Conservation (phyloP, 2,888 invertebrate species). For the Blera fallax region DNA sequence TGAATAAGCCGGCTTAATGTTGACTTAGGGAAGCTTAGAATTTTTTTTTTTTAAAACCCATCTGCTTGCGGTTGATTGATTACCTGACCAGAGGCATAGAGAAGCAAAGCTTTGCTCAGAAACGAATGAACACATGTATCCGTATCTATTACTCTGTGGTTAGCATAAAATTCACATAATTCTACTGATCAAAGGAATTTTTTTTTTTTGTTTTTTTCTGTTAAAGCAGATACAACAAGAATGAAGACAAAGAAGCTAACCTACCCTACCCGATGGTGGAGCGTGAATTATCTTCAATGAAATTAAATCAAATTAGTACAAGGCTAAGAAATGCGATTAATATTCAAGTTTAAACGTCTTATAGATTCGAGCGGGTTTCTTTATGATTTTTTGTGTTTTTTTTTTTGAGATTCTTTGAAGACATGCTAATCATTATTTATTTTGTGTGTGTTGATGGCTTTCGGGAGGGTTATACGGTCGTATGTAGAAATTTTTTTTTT, state of each 20-base stretch:
- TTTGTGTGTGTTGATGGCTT: not conserved
- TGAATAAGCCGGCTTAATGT: not conserved
- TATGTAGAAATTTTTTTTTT: not conserved
- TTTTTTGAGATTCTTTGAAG: no score
- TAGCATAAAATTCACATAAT: not conserved
- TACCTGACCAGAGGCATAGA: not conserved
- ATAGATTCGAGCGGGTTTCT: not conserved
- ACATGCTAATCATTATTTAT: slow-evolving; percentile 29
- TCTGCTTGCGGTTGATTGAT: slow-evolving; percentile 11
- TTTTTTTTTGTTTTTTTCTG: no score
- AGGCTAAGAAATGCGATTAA: slow-evolving; percentile 25
- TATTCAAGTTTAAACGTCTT: slow-evolving; percentile 33
- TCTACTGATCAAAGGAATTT: slow-evolving; percentile 16
- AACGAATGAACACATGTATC: not conserved
- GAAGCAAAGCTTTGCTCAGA: not conserved
- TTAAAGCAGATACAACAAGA: not conserved
- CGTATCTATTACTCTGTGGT: not conserved
- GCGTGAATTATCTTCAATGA: slow-evolving; percentile 37
- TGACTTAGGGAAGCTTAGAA: slow-evolving; percentile 32
- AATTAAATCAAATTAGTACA: slow-evolving; percentile 43
- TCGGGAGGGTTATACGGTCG: no score
- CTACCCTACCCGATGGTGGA: not conserved
- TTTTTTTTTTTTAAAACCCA: not conserved
- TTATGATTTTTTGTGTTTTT: no score
- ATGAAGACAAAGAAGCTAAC: not conserved